phyloP scores from a whole-genome alignment of 2,113 vertebrate species.

The Coregonus clupeaformis region DNA sequence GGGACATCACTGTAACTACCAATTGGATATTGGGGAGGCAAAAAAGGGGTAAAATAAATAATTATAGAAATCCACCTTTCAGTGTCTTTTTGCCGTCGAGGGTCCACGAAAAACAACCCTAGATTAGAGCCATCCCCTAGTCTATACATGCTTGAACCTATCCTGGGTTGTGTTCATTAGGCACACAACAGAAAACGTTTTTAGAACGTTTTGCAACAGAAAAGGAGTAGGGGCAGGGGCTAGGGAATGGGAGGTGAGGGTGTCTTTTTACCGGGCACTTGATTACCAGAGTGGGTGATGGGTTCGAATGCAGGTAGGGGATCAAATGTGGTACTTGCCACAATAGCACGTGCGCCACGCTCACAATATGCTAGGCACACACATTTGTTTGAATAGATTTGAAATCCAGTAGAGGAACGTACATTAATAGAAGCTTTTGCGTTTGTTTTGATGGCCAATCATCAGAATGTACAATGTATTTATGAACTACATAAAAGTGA shows the following conservation, averaged over 20 bases:
- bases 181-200: no score
- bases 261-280: no score
- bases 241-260: neutral
- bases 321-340: neutral
- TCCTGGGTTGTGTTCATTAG: no score
- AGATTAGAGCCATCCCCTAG: no score
- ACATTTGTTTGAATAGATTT: conserved; percentile 20
- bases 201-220: no score
- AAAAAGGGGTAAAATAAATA: no score
- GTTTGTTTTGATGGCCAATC: conserved; percentile 8
- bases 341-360: conserved; percentile 6
- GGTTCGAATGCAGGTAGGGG: neutral
- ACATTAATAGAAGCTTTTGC: conserved; percentile 19
- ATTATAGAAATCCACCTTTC: no score
- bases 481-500: conserved; percentile 45
- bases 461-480: conserved; percentile 64
- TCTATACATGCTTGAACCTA: no score
- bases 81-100: no score
- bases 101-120: no score
- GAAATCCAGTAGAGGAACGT: conserved; percentile 12
- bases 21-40: no score
- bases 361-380: neutral
- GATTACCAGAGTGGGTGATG: neutral
- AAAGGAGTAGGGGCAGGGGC: neutral
- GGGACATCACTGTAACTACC: no score